A percentile compares a stretch with the other conserved stretches of the same genome.
These are phyloP conservation scores for Vanessa tameamea DNA, from an alignment of 1,140 invertebrate genomes.

Conservation along the genomic window DNA sequence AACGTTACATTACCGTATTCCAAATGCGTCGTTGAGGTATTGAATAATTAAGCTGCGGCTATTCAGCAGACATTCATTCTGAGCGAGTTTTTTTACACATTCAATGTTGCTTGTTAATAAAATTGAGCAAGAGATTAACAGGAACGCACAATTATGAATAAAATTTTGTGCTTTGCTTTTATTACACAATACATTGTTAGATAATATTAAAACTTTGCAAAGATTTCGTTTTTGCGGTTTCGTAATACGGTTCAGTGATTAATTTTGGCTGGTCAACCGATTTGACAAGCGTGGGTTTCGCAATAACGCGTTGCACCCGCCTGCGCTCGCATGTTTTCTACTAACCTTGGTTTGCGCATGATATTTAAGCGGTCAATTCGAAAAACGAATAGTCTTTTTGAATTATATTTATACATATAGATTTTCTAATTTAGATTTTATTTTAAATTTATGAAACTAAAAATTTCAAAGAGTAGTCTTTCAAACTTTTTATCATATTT, in stretches of 20 bases:
- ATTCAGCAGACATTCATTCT: background rate
- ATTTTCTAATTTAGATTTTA: too few relatives aligned
- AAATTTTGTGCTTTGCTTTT: background rate
- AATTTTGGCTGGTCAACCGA: constrained; percentile 30
- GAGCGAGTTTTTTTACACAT: too few relatives aligned
- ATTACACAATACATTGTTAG: background rate
- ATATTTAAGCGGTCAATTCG: background rate
- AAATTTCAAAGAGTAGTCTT: too few relatives aligned
- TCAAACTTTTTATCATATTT: too few relatives aligned
- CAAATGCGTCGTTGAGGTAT: constrained; percentile 17
- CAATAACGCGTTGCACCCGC: constrained; percentile 29
- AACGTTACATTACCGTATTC: constrained; percentile 48
- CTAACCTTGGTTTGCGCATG: constrained; percentile 28
- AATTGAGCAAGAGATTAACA: background rate
- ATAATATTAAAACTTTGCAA: background rate
- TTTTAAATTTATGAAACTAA: too few relatives aligned
- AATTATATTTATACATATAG: too few relatives aligned
- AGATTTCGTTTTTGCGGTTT: background rate
- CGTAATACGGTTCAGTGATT: constrained; percentile 15
- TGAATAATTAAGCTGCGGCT: background rate
- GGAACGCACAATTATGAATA: background rate
- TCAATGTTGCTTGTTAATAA: background rate
- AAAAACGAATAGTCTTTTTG: too few relatives aligned
- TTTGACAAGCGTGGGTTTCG: constrained; percentile 32
- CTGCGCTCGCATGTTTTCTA: constrained; percentile 24